These are phyloP conservation scores for Ceryle rudis DNA, from an alignment of 2,797 vertebrate genomes.

Conservation along the genomic window DNA sequence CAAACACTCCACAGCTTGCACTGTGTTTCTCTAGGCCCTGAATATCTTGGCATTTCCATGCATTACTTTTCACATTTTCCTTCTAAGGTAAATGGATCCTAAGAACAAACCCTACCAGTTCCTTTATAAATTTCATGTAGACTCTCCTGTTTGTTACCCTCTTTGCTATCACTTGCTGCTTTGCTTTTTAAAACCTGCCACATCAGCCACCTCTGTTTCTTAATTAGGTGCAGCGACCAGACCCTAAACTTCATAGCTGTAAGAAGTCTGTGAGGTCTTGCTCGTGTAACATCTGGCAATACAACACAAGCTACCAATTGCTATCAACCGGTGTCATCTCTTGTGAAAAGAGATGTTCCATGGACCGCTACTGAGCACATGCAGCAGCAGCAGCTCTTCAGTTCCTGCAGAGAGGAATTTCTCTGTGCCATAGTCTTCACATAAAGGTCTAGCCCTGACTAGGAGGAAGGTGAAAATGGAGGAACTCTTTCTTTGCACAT, in stretches of 20 bases:
- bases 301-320: background rate
- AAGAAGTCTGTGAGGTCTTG: background rate
- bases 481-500: slow-evolving; percentile 13
- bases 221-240: background rate
- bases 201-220: background rate
- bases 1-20: background rate
- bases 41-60: background rate
- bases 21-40: background rate
- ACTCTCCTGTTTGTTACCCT: background rate
- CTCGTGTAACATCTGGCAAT: background rate
- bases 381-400: background rate
- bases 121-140: background rate
- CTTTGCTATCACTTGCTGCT: background rate
- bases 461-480: background rate
- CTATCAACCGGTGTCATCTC: background rate
- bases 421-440: background rate
- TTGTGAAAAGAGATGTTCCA: background rate
- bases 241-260: background rate
- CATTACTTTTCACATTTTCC: background rate
- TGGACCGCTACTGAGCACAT: background rate
- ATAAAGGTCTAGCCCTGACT: background rate
- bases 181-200: background rate
- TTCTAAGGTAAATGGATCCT: background rate
- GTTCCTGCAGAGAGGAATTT: background rate
- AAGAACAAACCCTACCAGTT: background rate